phyloP scores from a whole-genome alignment of 2,113 vertebrate species.

The Phocoena sinus region DNA sequence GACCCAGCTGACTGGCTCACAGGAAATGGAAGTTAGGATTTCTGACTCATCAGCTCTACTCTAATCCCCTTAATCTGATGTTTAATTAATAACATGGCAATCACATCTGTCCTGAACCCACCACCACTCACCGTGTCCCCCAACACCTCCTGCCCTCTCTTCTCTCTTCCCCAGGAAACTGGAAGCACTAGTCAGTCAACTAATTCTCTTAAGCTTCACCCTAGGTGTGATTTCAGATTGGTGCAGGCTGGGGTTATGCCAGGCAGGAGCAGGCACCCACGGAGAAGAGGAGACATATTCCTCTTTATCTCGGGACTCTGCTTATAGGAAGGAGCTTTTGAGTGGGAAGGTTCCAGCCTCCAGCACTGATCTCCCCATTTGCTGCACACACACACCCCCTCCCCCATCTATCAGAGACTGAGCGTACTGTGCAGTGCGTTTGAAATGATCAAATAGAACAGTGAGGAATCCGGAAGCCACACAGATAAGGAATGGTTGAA shows the following conservation, averaged over 20 bases:
- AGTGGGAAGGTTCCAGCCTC: background rate
- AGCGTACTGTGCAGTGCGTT: background rate
- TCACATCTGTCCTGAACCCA: background rate
- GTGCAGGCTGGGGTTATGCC: background rate
- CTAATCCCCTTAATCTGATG: background rate
- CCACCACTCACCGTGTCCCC: background rate
- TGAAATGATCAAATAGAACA: background rate
- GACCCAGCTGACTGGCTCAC: background rate
- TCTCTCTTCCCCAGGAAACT: background rate
- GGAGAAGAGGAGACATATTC: background rate
- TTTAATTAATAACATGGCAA: background rate
- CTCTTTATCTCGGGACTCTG: background rate
- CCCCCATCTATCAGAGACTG: background rate
- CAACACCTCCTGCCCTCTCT: background rate
- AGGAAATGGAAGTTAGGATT: background rate
- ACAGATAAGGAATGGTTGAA: background rate
- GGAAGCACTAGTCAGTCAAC: background rate
- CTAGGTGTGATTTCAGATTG: background rate
- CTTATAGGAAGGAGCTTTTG: background rate
- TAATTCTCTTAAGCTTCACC: background rate
- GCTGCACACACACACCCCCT: background rate
- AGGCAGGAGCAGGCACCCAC: background rate
- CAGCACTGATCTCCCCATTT: background rate
- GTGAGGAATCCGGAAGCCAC: background rate
- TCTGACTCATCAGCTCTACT: background rate